Evolutionary conservation across 2,888 invertebrate species (phyloP).

Genomic region (Caenorhabditis angaria): DNA sequence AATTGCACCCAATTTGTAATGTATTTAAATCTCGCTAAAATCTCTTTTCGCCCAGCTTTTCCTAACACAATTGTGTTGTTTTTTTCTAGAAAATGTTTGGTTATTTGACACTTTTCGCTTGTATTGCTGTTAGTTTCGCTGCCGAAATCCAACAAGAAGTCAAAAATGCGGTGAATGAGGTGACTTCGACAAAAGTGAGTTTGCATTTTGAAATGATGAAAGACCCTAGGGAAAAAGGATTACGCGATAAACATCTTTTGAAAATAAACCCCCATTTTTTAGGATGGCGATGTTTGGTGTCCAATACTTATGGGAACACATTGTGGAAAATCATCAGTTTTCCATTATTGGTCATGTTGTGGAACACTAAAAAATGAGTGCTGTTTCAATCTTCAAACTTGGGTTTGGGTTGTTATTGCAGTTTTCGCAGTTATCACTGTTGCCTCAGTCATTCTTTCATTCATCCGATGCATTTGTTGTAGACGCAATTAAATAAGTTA

Average conservation of each 20-base stretch:
- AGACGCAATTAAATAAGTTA: slow-evolving; percentile 43
- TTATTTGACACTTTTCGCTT: not conserved
- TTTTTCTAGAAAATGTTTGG: slow-evolving; percentile 6
- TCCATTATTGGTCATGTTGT: slow-evolving; percentile 70
- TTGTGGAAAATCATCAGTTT: slow-evolving; percentile 63
- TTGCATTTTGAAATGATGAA: not conserved
- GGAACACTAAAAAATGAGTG: slow-evolving; percentile 67
- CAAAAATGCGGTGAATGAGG: slow-evolving; percentile 57
- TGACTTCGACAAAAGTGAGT: slow-evolving; percentile 56
- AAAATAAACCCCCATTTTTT: slow-evolving; percentile 14
- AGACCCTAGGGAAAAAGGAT: not conserved
- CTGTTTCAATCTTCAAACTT: slow-evolving; percentile 66
- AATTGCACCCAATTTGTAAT: slow-evolving; percentile 2
- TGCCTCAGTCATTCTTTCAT: slow-evolving; percentile 60
- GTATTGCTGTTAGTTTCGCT: not conserved
- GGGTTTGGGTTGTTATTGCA: slow-evolving; percentile 65
- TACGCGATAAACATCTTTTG: not conserved
- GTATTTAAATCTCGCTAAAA: too few relatives aligned
- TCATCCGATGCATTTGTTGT: slow-evolving; percentile 67
- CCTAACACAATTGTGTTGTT: too few relatives aligned
- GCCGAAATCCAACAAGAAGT: slow-evolving; percentile 29
- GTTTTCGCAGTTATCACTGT: slow-evolving; percentile 62
- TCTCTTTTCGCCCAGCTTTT: not conserved
- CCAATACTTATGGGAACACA: slow-evolving; percentile 64
- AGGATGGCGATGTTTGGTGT: slow-evolving; percentile 67